These are phyloP conservation scores for Ciona savignyi DNA, from an alignment of 23 tunicate species.

Conservation along the genomic window DNA sequence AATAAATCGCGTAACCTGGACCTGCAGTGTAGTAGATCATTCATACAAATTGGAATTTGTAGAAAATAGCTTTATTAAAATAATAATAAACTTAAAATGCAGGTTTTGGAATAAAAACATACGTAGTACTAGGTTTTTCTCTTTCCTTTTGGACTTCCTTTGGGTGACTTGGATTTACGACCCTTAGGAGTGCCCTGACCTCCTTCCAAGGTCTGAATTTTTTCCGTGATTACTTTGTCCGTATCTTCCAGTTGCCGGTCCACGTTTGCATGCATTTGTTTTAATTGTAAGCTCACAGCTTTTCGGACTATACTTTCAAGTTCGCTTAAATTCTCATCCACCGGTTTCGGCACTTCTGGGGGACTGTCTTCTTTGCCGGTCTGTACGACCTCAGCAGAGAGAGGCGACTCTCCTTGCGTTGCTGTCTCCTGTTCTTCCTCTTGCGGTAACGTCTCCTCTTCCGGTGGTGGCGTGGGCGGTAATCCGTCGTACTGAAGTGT, in stretches of 20 bases:
- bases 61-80: constrained; percentile 2
- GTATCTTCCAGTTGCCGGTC: constrained; percentile 79
- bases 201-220: constrained; percentile 52
- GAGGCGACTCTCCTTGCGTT: not conserved
- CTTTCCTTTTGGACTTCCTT: constrained; percentile 73
- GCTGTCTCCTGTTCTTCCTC: not conserved
- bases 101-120: not conserved
- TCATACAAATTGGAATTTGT: not conserved
- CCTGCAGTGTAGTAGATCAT: not conserved
- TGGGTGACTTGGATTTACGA: constrained; percentile 50
- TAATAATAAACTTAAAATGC: not conserved
- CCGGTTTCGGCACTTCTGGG: constrained; percentile 2
- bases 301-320: constrained; percentile 64
- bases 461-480: constrained; percentile 66
- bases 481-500: constrained; percentile 71
- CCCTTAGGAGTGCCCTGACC: constrained; percentile 33
- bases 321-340: constrained; percentile 26
- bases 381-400: not conserved
- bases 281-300: constrained; percentile 66
- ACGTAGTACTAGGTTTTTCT: constrained; percentile 14
- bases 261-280: constrained; percentile 60
- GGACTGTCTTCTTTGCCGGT: not conserved
- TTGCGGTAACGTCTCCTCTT: not conserved
- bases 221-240: constrained; percentile 67
- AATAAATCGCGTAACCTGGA: too few relatives aligned